Evolutionary conservation across 2,797 vertebrate genomes (phyloP).

Genomic region (Chelonia mydas): DNA sequence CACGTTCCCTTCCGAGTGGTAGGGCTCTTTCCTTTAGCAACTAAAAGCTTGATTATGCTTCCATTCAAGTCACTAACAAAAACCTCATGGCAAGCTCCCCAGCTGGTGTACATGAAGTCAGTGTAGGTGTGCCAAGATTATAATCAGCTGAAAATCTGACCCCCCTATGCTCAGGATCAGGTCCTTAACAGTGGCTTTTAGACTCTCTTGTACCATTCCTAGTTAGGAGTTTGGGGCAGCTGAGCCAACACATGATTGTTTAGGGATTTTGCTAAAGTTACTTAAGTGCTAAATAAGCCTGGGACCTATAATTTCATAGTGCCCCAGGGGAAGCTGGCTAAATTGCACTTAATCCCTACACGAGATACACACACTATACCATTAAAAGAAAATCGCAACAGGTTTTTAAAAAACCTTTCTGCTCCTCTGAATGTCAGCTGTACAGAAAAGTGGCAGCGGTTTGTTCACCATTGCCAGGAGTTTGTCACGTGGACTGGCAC

Average conservation of each 20-base stretch:
- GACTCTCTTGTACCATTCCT: constrained; percentile 68
- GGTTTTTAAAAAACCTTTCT: not conserved
- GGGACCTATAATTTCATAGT: constrained; percentile 61
- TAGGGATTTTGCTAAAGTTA: constrained; percentile 76
- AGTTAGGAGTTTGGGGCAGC: constrained; percentile 74
- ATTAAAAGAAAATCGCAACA: not conserved
- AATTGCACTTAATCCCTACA: not conserved
- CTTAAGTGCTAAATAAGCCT: constrained; percentile 79
- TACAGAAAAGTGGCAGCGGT: not conserved
- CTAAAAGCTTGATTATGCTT: not conserved
- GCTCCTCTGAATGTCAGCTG: rapidly evolving
- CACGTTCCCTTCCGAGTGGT: constrained; percentile 23
- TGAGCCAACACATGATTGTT: constrained; percentile 77
- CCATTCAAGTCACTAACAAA: not conserved
- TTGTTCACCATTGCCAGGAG: not conserved
- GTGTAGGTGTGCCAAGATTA: not conserved
- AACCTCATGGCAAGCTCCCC: not conserved
- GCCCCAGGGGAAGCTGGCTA: not conserved
- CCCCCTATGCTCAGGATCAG: constrained; percentile 48
- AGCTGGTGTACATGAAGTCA: not conserved
- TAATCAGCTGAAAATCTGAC: not conserved
- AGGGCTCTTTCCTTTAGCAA: constrained; percentile 57
- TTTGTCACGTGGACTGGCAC: not conserved
- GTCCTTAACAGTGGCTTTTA: constrained; percentile 59
- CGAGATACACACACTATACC: constrained; percentile 15